Percentiles rank a stretch among this genome's conserved stretches.
phyloP scores from a whole-genome alignment of 2,888 invertebrate genomes.

The Volucella inanis region DNA sequence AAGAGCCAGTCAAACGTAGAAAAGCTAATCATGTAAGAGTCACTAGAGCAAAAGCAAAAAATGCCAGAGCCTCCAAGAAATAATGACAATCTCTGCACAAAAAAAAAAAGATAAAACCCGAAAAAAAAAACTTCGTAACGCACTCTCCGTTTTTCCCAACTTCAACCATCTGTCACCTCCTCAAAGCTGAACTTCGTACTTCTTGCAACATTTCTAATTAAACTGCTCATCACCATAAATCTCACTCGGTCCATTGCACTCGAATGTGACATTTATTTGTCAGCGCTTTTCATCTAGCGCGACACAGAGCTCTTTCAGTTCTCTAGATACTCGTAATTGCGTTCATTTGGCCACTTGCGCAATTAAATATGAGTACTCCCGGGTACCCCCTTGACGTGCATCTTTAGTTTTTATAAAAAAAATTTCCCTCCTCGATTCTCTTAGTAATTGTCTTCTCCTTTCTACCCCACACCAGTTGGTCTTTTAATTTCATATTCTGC shows the following conservation, averaged over 20 bases:
- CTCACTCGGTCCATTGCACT: slow-evolving; percentile 43
- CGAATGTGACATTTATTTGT: slow-evolving; percentile 34
- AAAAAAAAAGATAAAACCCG: too few species aligned
- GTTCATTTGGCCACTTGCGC: slow-evolving; percentile 69
- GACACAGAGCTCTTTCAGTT: slow-evolving; percentile 6
- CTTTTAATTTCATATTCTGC: slow-evolving; percentile 60
- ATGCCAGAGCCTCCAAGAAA: too few species aligned
- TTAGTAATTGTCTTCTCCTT: slow-evolving; percentile 52
- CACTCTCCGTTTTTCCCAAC: too few species aligned
- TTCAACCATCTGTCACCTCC: not conserved
- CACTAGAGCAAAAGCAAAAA: too few species aligned
- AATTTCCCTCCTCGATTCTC: not conserved
- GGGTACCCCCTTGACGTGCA: slow-evolving; percentile 25
- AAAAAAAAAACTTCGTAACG: too few species aligned
- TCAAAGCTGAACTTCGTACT: not conserved
- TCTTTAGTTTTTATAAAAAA: slow-evolving; percentile 18
- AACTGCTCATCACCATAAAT: slow-evolving; percentile 43
- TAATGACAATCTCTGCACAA: too few species aligned
- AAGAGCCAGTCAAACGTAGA: too few species aligned
- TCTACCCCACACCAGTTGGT: not conserved
- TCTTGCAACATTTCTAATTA: slow-evolving; percentile 4
- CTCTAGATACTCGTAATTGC: slow-evolving; percentile 51
- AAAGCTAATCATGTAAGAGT: too few species aligned
- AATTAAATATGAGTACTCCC: slow-evolving; percentile 52
- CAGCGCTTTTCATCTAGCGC: slow-evolving; percentile 13